A percentile compares a stretch with the other conserved stretches of the same genome.
These are phyloP conservation scores for Drosophila siamana DNA, from an alignment of 2,888 invertebrate genomes.

Conservation along the genomic window DNA sequence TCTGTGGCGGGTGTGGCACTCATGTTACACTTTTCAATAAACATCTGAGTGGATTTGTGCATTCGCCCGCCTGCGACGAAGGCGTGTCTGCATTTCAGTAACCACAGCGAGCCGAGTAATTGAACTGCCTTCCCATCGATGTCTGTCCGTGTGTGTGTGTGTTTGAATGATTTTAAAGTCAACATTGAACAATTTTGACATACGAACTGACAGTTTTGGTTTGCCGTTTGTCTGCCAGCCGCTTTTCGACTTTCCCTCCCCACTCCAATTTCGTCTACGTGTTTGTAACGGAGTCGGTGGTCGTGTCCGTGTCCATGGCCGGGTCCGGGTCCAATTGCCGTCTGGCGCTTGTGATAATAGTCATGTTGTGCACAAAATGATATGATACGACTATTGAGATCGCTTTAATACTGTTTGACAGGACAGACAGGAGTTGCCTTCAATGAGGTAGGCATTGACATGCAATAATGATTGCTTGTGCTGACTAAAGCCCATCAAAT, in stretches of 20 bases:
- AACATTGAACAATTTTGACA: constrained; percentile 67
- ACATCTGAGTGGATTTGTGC: constrained; percentile 36
- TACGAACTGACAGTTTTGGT: constrained; percentile 72
- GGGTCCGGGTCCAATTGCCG: background rate
- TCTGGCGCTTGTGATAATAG: constrained; percentile 40
- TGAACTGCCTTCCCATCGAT: constrained; percentile 53
- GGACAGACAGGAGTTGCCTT: constrained; percentile 15
- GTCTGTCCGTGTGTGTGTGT: constrained; percentile 22
- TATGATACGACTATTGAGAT: constrained; percentile 42
- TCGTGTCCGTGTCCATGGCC: constrained; percentile 3
- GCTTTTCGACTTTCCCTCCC: constrained; percentile 19
- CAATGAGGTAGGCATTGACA: constrained; percentile 1
- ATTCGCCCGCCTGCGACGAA: background rate
- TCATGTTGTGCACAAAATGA: constrained; percentile 44
- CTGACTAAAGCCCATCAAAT: constrained; percentile 10
- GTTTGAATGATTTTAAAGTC: constrained; percentile 69
- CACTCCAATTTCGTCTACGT: no score
- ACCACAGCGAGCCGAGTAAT: constrained; percentile 62
- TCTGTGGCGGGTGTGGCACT: constrained; percentile 72
- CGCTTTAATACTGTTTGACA: constrained; percentile 53
- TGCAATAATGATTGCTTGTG: background rate
- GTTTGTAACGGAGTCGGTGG: background rate
- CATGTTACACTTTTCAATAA: constrained; percentile 74
- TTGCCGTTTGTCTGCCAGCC: constrained; percentile 69
- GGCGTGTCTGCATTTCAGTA: constrained; percentile 46